Conservation (phyloP, 2,797 vertebrate species). For the Ataeniobius toweri region DNA sequence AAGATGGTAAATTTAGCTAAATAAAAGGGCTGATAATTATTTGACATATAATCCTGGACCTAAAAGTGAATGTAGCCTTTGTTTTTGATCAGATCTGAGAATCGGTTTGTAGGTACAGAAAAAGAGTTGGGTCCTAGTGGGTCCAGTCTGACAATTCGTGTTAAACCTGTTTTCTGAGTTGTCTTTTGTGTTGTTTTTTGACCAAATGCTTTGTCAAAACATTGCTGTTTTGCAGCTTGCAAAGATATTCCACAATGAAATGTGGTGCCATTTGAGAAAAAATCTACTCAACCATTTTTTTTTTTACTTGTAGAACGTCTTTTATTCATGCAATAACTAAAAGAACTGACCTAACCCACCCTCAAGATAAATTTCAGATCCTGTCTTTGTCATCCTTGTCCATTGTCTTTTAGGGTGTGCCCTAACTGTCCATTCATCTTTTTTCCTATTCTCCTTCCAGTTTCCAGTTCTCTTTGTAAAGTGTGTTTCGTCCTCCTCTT, state of each 20-base stretch:
- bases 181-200: too few species aligned
- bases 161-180: not conserved
- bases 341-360: not conserved
- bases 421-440: slow-evolving; percentile 10
- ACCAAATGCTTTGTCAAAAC: not conserved
- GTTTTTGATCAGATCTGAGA: not conserved
- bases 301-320: not conserved
- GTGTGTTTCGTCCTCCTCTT: not conserved
- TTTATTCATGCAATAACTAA: not conserved
- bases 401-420: slow-evolving; percentile 32
- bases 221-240: not conserved
- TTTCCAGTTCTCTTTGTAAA: not conserved
- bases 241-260: not conserved
- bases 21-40: not conserved
- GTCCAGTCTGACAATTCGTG: not conserved
- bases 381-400: not conserved
- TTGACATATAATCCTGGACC: not conserved
- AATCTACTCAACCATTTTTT: not conserved
- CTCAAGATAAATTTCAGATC: not conserved
- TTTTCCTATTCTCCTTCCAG: slow-evolving; percentile 3
- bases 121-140: not conserved
- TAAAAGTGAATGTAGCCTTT: not conserved
- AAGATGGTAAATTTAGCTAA: not conserved
- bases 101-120: not conserved
- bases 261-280: not conserved